phyloP scores from a whole-genome alignment of 2,797 vertebrate genomes.

The Sebastes diploproa region DNA sequence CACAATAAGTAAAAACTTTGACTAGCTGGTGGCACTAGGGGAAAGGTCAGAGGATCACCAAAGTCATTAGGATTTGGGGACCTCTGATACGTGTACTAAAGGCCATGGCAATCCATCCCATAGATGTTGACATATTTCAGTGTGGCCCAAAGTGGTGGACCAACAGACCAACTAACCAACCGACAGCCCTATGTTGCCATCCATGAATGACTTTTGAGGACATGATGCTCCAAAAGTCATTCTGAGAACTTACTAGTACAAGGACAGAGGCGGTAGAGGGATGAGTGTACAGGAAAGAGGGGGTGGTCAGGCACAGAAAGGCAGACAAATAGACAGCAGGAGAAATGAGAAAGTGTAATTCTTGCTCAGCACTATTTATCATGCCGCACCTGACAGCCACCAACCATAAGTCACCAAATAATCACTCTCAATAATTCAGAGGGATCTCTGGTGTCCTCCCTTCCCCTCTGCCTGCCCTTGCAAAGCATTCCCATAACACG shows the following conservation, averaged over 20 bases:
- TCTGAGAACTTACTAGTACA: slow-evolving; percentile 40
- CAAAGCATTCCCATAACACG: slow-evolving; percentile 43
- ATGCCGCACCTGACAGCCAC: slow-evolving; percentile 73
- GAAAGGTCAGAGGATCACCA: background rate
- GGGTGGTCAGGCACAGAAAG: slow-evolving; percentile 47
- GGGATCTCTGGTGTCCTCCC: slow-evolving; percentile 66
- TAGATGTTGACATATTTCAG: background rate
- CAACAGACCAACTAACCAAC: background rate
- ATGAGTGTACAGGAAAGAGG: slow-evolving; percentile 28
- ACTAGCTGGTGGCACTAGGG: background rate
- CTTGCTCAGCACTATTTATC: slow-evolving; percentile 75
- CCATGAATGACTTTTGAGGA: slow-evolving; percentile 16
- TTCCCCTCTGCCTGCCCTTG: slow-evolving; percentile 70
- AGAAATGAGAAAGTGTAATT: slow-evolving; percentile 82
- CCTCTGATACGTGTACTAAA: background rate
- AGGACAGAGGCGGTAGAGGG: slow-evolving; percentile 41
- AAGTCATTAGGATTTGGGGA: background rate
- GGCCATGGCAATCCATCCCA: background rate
- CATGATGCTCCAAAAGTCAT: slow-evolving; percentile 33
- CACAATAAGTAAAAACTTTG: background rate
- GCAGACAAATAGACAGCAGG: slow-evolving; percentile 70
- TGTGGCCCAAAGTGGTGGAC: background rate
- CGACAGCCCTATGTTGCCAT: background rate
- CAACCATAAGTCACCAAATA: slow-evolving; percentile 83
- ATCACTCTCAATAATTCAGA: slow-evolving; percentile 81